Evolutionary conservation across 2,888 invertebrate genomes (phyloP), one percentile per base, ranked within the genome.

Genomic region (Brenthis hecate): DNA sequence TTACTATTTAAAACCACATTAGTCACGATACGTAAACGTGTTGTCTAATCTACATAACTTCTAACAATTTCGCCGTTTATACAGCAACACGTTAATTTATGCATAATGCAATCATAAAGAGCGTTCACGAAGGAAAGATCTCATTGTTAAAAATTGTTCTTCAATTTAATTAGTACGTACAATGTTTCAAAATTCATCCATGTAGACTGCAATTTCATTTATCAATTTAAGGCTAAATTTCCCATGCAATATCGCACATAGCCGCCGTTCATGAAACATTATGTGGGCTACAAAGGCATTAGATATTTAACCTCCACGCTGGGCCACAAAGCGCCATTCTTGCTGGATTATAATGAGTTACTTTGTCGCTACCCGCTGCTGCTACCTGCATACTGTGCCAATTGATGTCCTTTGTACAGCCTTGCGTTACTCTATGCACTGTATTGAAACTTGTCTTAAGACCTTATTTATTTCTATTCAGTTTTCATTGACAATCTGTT

Each of bases 321-420:
- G 69, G 75, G 83, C 81, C 68, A 75, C 85, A 86, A 86, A 85
- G 85, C 76, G 77, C 80, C 80, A 83, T 86, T 85, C 84, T 85
- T 82, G 75, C 70, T 73, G 82, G 84, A 88, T 88, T 87, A 88
- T 86, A 86, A 85, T 84, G 78, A 85, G 81, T 82, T 83, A 86
- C 82, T 83, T 83, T 84, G 87, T 87, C 80, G 78, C 77, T 78
- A 81, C 82, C 80, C 83, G 81, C 79, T 77, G 77, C 74, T 73
- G 55, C 64, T 67, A 67, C 66, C 66, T 61, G 66, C 62, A 56
- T 56, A 56, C 60, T 63, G 36, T 53, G 63, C 72, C 73, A 75
- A 73, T 72, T 75, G 77, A 70, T 67, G 72, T 66, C 66, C 74
- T 73, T 74, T 75, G 70, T 73, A 56, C 56, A 65, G 51, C 61